Conservation (phyloP, 2,888 invertebrate genomes). For the Eupsilia transversa region DNA sequence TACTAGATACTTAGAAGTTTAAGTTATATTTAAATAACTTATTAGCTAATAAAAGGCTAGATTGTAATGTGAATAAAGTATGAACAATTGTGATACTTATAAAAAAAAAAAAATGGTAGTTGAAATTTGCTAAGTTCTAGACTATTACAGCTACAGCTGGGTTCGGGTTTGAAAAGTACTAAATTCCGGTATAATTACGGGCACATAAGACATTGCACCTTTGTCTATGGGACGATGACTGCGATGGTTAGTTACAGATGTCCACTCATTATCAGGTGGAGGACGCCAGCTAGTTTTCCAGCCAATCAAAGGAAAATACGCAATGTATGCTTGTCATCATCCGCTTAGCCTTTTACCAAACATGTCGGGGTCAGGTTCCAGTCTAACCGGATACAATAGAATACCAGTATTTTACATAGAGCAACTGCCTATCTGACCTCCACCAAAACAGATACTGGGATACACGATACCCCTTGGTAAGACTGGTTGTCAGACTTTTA, state of each 20-base stretch:
- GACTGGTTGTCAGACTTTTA: background rate
- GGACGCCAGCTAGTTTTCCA: background rate
- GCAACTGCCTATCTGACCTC: background rate
- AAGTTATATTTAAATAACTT: too few relatives aligned
- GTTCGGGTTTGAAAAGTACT: background rate
- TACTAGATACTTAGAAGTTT: too few relatives aligned
- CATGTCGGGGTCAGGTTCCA: background rate
- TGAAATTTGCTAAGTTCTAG: background rate
- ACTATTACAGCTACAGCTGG: too few relatives aligned
- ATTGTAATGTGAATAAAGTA: too few relatives aligned
- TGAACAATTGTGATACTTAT: too few relatives aligned
- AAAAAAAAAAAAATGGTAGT: too few relatives aligned
- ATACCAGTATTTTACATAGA: background rate
- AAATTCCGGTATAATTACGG: background rate
- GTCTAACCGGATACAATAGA: background rate
- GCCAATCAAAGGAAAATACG: background rate
- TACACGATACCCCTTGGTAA: background rate
- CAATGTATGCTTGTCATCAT: background rate
- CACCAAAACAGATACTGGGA: too few relatives aligned
- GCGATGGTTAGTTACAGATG: background rate
- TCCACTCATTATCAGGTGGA: background rate
- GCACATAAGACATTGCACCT: background rate
- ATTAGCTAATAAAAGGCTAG: too few relatives aligned
- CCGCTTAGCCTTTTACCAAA: background rate
- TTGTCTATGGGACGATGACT: background rate